phyloP scores from a whole-genome alignment of 2,888 invertebrate species.

The Bedellia somnulentella region DNA sequence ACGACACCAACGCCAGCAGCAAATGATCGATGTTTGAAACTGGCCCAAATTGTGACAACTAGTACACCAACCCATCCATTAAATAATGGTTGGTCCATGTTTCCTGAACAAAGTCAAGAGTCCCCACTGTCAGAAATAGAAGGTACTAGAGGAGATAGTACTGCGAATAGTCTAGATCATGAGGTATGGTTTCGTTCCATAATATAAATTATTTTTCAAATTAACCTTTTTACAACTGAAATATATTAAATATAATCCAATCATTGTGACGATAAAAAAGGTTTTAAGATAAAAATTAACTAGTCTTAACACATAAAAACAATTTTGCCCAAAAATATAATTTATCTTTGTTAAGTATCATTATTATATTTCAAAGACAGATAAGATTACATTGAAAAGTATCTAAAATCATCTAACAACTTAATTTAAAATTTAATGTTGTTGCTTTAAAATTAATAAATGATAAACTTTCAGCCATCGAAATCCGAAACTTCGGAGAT shows the following conservation, averaged over 20 bases:
- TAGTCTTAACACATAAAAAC: conserved; percentile 1
- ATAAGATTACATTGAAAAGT: too few species aligned
- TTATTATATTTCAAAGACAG: too few species aligned
- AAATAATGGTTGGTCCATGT: conserved; percentile 31
- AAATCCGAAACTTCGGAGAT: conserved; percentile 22
- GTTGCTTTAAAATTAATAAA: too few species aligned
- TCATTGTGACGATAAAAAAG: background rate
- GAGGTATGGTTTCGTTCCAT: conserved; percentile 21
- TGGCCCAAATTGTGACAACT: conserved; percentile 34
- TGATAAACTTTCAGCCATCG: conserved; percentile 32
- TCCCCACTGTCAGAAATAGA: conserved; percentile 51
- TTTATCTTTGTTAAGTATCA: too few species aligned
- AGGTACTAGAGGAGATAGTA: conserved; percentile 25
- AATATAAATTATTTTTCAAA: background rate
- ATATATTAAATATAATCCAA: background rate
- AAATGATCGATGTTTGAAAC: conserved; percentile 23
- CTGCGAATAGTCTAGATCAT: conserved; percentile 27
- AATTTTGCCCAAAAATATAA: too few species aligned
- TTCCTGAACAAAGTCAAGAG: conserved; percentile 35
- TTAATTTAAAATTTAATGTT: too few species aligned
- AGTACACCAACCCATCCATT: conserved; percentile 43
- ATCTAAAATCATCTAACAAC: too few species aligned
- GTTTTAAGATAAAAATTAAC: background rate
- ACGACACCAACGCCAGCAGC: conserved; percentile 42
- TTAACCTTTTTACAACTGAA: background rate